phyloP scores from a whole-genome alignment of 2,113 vertebrate genomes.

The Probosciger aterrimus region DNA sequence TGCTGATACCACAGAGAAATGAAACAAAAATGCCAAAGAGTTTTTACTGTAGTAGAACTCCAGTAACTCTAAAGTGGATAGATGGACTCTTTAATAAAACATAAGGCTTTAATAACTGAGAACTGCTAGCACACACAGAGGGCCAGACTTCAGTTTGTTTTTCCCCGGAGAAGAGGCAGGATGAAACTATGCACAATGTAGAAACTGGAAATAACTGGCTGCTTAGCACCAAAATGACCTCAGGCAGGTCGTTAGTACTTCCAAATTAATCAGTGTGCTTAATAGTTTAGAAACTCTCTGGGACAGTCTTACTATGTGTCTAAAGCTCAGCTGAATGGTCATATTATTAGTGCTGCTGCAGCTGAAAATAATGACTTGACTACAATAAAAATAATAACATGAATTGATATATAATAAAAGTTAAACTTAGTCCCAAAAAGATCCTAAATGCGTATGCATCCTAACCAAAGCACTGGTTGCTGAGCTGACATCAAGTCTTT shows the following conservation, averaged over 20 bases:
- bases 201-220: background rate
- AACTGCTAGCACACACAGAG: background rate
- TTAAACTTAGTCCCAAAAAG: background rate
- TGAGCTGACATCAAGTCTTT: background rate
- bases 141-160: background rate
- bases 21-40: background rate
- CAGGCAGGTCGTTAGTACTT: background rate
- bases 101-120: background rate
- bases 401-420: background rate
- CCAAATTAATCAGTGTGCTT: background rate
- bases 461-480: background rate
- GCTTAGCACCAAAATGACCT: background rate
- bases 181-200: background rate
- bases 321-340: background rate
- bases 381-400: background rate
- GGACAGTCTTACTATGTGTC: background rate
- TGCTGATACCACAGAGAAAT: background rate
- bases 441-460: background rate
- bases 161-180: background rate
- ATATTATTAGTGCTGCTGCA: background rate
- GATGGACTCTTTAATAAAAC: background rate
- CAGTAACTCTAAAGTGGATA: background rate
- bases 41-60: background rate
- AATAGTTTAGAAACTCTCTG: background rate
- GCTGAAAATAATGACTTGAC: background rate